phyloP scores from a whole-genome alignment of 2,888 invertebrate species.

The Griposia aprilina region DNA sequence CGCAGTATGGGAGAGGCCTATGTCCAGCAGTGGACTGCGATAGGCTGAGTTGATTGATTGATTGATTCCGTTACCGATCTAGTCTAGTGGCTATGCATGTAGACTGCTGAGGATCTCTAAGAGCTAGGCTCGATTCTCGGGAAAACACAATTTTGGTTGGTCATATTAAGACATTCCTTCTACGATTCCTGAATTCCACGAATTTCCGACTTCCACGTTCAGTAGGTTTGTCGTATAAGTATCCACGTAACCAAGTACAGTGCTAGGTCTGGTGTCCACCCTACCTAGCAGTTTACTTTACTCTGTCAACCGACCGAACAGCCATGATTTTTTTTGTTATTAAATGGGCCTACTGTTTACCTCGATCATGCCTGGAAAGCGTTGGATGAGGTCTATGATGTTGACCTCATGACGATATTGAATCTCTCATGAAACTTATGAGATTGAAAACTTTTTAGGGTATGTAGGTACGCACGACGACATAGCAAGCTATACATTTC shows the following conservation, averaged over 20 bases:
- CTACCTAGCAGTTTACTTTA: no score
- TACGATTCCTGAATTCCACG: no score
- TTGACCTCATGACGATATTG: background rate
- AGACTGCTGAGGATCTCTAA: background rate
- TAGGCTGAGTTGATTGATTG: no score
- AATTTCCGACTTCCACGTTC: background rate
- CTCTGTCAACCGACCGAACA: background rate
- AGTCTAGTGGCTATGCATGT: background rate
- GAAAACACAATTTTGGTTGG: background rate
- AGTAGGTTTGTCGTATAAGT: no score
- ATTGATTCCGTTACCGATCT: slow-evolving; percentile 6
- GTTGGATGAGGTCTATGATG: background rate
- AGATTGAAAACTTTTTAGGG: background rate
- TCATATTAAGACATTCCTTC: background rate
- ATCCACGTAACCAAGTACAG: background rate
- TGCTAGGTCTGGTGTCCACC: no score
- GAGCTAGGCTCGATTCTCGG: background rate
- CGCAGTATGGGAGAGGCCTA: no score
- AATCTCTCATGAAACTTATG: background rate
- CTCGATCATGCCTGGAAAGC: background rate
- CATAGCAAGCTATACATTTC: no score
- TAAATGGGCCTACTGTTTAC: background rate
- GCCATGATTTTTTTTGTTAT: background rate
- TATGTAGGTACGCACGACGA: no score
- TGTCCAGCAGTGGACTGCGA: no score